These are phyloP conservation scores for Platyrinchus mystaceus DNA, from an alignment of 2,797 vertebrate genomes.

Conservation along the genomic window DNA sequence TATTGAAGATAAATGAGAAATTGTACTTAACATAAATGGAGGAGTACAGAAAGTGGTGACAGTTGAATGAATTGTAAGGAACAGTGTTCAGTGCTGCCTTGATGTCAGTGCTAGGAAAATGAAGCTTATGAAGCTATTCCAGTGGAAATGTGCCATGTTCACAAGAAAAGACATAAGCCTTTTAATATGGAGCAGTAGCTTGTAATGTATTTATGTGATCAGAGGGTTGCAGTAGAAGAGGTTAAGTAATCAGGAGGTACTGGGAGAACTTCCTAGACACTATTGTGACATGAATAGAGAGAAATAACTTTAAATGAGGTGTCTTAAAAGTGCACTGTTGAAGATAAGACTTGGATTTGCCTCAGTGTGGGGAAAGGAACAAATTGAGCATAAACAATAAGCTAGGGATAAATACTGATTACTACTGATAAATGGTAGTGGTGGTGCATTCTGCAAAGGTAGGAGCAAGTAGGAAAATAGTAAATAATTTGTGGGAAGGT, in stretches of 20 bases:
- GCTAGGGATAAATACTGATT: background rate
- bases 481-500: background rate
- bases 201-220: background rate
- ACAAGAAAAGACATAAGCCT: background rate
- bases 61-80: background rate
- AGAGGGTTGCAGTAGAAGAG: background rate
- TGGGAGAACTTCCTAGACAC: background rate
- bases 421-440: background rate
- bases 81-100: background rate
- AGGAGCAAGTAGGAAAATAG: background rate
- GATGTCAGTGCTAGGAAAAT: background rate
- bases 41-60: background rate
- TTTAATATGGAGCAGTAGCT: background rate
- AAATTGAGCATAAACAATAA: background rate
- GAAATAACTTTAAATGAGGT: background rate
- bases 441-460: background rate
- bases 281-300: background rate
- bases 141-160: background rate
- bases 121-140: background rate
- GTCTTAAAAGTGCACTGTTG: background rate
- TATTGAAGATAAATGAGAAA: background rate
- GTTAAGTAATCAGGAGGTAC: background rate
- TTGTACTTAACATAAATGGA: background rate
- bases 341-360: background rate
- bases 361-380: background rate